A percentile compares a stretch with the other conserved stretches of the same genome.
These are phyloP conservation scores for Chlorops oryzae DNA, from an alignment of 1,140 invertebrate genomes.

Conservation along the genomic window DNA sequence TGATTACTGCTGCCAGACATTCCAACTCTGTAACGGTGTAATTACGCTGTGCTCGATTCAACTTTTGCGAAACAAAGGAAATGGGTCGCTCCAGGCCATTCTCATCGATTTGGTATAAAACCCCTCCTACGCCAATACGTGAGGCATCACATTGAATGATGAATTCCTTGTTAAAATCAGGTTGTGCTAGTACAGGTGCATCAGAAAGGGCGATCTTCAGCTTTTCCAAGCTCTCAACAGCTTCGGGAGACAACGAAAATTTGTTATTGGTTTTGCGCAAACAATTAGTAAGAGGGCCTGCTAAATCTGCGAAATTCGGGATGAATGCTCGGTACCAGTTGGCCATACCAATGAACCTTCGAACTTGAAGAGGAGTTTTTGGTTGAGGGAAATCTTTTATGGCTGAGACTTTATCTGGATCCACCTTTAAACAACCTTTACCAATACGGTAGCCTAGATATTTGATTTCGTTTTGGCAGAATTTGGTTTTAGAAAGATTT, in stretches of 20 bases:
- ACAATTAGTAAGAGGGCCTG: slow-evolving; percentile 23
- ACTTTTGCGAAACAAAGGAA: slow-evolving; percentile 34
- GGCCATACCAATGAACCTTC: slow-evolving; percentile 48
- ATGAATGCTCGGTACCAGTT: slow-evolving; percentile 49
- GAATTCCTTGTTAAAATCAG: slow-evolving; percentile 38
- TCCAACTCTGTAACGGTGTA: slow-evolving; percentile 48
- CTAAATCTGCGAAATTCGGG: slow-evolving; percentile 42
- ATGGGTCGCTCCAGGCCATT: slow-evolving; percentile 24
- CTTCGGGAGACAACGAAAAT: neutral
- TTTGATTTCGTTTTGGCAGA: slow-evolving; percentile 10
- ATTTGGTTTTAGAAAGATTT: slow-evolving; percentile 21
- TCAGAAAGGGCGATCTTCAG: slow-evolving; percentile 24
- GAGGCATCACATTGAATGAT: slow-evolving; percentile 41
- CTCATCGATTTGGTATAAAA: slow-evolving; percentile 30
- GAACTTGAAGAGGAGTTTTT: slow-evolving; percentile 24
- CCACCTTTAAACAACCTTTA: slow-evolving; percentile 4
- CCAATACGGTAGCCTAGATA: slow-evolving; percentile 8
- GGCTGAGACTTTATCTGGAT: slow-evolving; percentile 9
- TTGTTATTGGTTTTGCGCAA: neutral
- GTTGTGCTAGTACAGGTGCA: slow-evolving; percentile 35
- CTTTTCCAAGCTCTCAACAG: neutral
- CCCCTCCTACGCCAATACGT: slow-evolving; percentile 31
- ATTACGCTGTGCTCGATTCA: slow-evolving; percentile 36
- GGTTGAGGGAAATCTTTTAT: slow-evolving; percentile 26
- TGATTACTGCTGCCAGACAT: slow-evolving; percentile 46